Evolutionary conservation across 1,140 invertebrate genomes (phyloP).

Genomic region (Neodiprion lecontei): DNA sequence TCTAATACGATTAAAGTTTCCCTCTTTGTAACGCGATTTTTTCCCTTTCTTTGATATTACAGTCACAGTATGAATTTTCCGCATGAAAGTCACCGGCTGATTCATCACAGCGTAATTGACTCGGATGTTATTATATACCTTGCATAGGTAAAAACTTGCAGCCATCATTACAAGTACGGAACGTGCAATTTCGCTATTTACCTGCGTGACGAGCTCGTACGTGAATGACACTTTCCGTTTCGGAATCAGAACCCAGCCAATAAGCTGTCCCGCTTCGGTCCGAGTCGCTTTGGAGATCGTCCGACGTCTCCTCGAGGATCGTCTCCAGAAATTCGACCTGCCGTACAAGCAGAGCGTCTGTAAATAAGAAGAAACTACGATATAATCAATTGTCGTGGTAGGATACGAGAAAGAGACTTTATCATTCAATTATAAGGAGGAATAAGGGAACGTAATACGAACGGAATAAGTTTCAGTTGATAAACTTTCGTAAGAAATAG

Average conservation of each 20-base stretch:
- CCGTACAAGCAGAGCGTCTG: slow-evolving; percentile 62
- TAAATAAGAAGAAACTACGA: slow-evolving; percentile 36
- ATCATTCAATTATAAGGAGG: neutral
- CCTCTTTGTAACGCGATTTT: too few species aligned
- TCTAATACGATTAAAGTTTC: too few species aligned
- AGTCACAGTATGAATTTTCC: too few species aligned
- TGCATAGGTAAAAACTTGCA: neutral
- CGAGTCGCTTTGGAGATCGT: slow-evolving; percentile 76
- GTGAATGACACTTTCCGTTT: slow-evolving; percentile 64
- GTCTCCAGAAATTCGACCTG: slow-evolving; percentile 73
- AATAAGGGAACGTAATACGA: slow-evolving; percentile 2
- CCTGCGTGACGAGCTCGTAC: slow-evolving; percentile 51
- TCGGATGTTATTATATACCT: too few species aligned
- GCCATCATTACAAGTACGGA: neutral
- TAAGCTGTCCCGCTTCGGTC: slow-evolving; percentile 62
- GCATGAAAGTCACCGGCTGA: too few species aligned
- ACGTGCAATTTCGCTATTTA: slow-evolving; percentile 28
- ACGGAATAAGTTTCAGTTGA: slow-evolving; percentile 12
- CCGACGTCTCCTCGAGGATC: slow-evolving; percentile 79
- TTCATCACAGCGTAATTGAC: too few species aligned
- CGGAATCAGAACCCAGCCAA: slow-evolving; percentile 70
- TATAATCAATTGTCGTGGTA: neutral
- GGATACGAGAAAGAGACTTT: too few species aligned
- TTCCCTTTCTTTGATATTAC: too few species aligned
- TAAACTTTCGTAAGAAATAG: too few species aligned